phyloP scores from a whole-genome alignment of 2,113 vertebrate species.

The Pachycephala philippinensis region DNA sequence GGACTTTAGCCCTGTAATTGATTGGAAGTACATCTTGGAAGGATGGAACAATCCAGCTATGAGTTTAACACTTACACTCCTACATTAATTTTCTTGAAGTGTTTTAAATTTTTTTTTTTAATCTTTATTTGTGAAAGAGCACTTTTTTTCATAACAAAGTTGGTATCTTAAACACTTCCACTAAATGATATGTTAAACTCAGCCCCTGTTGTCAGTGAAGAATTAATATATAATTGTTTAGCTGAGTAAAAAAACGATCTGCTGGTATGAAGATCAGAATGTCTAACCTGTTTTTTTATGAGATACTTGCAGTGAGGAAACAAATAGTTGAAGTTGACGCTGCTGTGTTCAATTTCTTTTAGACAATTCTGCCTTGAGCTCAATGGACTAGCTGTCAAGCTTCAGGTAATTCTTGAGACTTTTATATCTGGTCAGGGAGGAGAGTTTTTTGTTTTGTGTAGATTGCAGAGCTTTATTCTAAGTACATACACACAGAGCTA shows the following conservation, averaged over 20 bases:
- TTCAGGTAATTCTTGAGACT: conserved; percentile 82
- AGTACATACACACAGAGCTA: background rate
- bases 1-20: background rate
- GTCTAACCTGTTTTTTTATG: background rate
- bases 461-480: background rate
- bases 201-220: background rate
- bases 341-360: conserved; percentile 56
- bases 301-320: background rate
- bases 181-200: background rate
- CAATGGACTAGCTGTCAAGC: conserved; percentile 96
- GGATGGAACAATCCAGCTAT: background rate
- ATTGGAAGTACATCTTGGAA: background rate
- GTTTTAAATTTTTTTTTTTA: background rate
- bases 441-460: background rate
- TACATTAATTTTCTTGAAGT: background rate
- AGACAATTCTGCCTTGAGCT: conserved; percentile 99
- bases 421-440: background rate
- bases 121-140: background rate
- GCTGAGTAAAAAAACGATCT: background rate
- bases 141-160: background rate
- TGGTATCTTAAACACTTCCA: background rate
- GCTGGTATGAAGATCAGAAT: background rate
- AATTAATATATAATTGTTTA: background rate
- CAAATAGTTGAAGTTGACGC: background rate
- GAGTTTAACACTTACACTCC: background rate